phyloP scores from a whole-genome alignment of 2,797 vertebrate genomes.

The Cynodonichthys magdalenae region DNA sequence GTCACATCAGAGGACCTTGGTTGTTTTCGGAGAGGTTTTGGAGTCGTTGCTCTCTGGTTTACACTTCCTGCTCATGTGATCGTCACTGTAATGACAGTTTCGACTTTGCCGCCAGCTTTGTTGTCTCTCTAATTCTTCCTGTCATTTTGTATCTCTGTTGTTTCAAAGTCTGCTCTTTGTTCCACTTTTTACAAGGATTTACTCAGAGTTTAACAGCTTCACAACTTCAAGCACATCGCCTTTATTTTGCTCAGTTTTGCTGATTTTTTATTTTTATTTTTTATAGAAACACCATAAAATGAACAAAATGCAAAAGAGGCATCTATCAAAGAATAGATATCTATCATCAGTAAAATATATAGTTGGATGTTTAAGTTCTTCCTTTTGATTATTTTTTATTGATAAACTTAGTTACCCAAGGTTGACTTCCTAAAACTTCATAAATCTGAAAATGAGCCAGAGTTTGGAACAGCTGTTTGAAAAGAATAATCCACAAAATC shows the following conservation, averaged over 20 bases:
- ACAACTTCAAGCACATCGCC: constrained; percentile 23
- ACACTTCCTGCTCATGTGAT: constrained; percentile 64
- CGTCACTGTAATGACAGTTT: constrained; percentile 60
- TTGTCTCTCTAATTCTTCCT: constrained; percentile 42
- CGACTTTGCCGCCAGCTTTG: constrained; percentile 64
- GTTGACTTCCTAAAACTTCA: too few relatives aligned
- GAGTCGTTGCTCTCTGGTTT: constrained; percentile 48
- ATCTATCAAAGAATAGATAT: background rate
- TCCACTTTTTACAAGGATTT: constrained; percentile 15
- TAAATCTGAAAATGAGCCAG: too few relatives aligned
- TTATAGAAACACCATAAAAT: background rate
- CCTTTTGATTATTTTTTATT: too few relatives aligned
- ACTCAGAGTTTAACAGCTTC: constrained; percentile 30
- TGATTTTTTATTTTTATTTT: background rate
- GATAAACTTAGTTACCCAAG: too few relatives aligned
- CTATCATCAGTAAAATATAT: too few relatives aligned
- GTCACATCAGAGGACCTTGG: constrained; percentile 37
- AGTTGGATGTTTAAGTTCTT: too few relatives aligned
- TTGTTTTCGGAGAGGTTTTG: constrained; percentile 46
- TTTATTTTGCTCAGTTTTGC: constrained; percentile 1
- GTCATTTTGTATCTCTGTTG: constrained; percentile 21
- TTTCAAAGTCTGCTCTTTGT: constrained; percentile 12
- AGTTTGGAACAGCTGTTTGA: too few relatives aligned
- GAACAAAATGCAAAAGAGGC: background rate
- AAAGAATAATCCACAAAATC: too few relatives aligned